Evolutionary conservation across 2,113 vertebrate species (phyloP).

Genomic region (Myodes glareolus): DNA sequence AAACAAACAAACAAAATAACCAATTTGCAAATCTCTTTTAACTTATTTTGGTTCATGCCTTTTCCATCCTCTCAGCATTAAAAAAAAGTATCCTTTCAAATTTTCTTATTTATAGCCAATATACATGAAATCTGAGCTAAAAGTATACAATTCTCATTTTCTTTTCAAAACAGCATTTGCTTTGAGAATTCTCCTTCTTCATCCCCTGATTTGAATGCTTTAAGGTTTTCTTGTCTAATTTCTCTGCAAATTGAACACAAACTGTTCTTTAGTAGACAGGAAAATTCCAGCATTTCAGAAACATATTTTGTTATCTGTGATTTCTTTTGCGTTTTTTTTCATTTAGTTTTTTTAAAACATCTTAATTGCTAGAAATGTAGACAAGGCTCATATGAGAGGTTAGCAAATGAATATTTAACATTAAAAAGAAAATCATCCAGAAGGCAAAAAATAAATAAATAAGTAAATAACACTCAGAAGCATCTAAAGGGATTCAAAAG

Average conservation of each 20-base stretch:
- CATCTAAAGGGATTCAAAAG: not conserved
- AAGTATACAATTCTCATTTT: not conserved
- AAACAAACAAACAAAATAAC: not conserved
- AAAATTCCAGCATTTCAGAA: not conserved
- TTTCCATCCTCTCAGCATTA: not conserved
- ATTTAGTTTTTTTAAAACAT: not conserved
- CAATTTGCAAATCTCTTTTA: not conserved
- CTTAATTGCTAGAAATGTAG: not conserved
- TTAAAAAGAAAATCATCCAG: not conserved
- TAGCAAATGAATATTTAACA: not conserved
- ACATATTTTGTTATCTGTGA: constrained; percentile 6
- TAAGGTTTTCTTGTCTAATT: constrained; percentile 13
- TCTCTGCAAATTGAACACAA: not conserved
- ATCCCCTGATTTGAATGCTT: not conserved
- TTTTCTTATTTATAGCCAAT: not conserved
- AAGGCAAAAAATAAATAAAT: too few relatives aligned
- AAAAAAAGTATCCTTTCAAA: not conserved
- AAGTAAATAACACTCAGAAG: not conserved
- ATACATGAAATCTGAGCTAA: not conserved
- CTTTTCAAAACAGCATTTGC: not conserved
- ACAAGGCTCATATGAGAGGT: not conserved
- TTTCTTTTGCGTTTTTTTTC: not conserved
- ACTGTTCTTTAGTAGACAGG: constrained; percentile 7
- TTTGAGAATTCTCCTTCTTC: not conserved
- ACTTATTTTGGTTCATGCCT: not conserved